Evolutionary conservation across 2,888 invertebrate species (phyloP).

Genomic region (Prenolepis imparis): DNA sequence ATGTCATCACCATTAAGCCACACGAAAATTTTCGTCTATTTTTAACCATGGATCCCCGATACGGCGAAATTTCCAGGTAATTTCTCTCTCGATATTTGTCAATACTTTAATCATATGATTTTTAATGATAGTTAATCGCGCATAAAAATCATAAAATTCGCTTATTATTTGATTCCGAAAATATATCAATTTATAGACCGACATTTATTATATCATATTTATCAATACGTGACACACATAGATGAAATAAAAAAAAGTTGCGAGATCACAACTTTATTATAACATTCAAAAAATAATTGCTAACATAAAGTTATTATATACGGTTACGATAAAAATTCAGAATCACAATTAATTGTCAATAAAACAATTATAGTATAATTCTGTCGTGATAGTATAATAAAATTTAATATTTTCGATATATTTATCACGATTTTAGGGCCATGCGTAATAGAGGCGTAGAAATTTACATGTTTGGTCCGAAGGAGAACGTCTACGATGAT

Average conservation of each 20-base stretch:
- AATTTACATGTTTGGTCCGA: constrained; percentile 89
- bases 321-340: background rate
- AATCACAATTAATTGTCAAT: background rate
- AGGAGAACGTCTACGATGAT: constrained; percentile 75
- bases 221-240: background rate
- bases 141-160: background rate
- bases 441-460: constrained; percentile 99
- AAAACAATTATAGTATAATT: background rate
- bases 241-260: constrained; percentile 1
- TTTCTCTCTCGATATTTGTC: background rate
- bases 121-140: background rate
- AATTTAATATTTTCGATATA: background rate
- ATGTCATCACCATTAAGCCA: constrained; percentile 92
- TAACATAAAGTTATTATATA: background rate
- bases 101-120: background rate
- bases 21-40: constrained; percentile 97
- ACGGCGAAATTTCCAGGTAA: constrained; percentile 97
- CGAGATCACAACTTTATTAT: background rate
- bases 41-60: constrained; percentile 97
- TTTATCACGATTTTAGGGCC: constrained; percentile 88
- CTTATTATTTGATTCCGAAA: background rate
- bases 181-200: background rate
- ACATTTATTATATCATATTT: background rate
- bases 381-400: background rate
- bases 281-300: background rate